Percentiles rank a stretch among this genome's conserved stretches.
phyloP scores from a whole-genome alignment of 1,140 invertebrate genomes.

The Danaus plexippus region DNA sequence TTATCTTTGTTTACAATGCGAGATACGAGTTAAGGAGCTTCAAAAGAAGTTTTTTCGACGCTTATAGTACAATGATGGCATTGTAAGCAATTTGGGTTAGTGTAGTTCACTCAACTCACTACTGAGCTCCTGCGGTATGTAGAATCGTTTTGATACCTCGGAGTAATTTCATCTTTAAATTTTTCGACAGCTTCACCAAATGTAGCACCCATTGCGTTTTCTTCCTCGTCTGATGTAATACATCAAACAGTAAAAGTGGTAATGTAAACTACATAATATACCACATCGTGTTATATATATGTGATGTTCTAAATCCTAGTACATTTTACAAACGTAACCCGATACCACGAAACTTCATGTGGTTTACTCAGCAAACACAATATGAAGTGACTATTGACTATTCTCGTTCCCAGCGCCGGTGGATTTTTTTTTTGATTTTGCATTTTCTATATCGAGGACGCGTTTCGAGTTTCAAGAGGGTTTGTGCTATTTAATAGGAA shows the following conservation, averaged over 20 bases:
- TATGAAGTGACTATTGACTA: constrained; percentile 69
- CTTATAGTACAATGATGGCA: constrained; percentile 50
- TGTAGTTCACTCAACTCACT: constrained; percentile 58
- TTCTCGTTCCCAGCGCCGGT: constrained; percentile 50
- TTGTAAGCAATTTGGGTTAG: constrained; percentile 65
- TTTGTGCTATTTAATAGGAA: constrained; percentile 44
- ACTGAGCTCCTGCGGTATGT: constrained; percentile 48
- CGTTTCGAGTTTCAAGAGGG: constrained; percentile 54
- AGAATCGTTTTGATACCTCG: constrained; percentile 23
- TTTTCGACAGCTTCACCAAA: neutral
- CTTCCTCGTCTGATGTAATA: constrained; percentile 1
- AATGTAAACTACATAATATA: constrained; percentile 21
- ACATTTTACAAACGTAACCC: constrained; percentile 30
- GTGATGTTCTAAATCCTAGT: constrained; percentile 20
- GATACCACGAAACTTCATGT: constrained; percentile 57
- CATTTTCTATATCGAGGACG: constrained; percentile 50
- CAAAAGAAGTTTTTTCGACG: constrained; percentile 49
- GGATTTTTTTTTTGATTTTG: constrained; percentile 54
- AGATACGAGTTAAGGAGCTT: constrained; percentile 42
- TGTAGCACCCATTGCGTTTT: constrained; percentile 32
- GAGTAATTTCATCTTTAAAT: too few relatives aligned
- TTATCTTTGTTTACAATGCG: constrained; percentile 38
- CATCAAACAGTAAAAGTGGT: constrained; percentile 6
- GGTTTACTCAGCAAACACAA: constrained; percentile 64
- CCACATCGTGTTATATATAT: neutral